Evolutionary conservation across 2,888 invertebrate genomes (phyloP), one percentile per base, ranked within the genome.

Genomic region (Acronicta aceris): DNA sequence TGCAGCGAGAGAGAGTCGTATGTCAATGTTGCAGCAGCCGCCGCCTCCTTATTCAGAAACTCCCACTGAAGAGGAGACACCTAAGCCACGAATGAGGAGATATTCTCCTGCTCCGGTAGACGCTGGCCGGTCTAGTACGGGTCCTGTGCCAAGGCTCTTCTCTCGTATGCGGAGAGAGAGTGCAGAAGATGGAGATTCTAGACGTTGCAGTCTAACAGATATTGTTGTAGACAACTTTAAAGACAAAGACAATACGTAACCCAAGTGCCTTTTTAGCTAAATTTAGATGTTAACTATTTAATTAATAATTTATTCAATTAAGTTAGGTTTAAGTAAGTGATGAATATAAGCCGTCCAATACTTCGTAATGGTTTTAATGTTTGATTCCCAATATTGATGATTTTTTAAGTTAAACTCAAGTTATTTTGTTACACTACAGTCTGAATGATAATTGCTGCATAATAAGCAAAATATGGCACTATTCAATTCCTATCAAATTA

Each of bases 211-310:
- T 81, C 82, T 95, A 69, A 95, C 93, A 45, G 95, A 95, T 74
- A 82, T 95, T 79, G 93, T 93, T 69, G 91, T 95, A 83, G 95
- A 95, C 64, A 94, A 87, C 79, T 88, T 91, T 75, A 93, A 92
- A 88, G 92, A 94, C 83, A 91, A 92, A 75, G 77, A 78, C 61
- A 79, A 78, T 65, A 92, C 93, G 87, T 94, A 91, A 87, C 78
- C 61, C 65, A 65, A 70, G 84, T 89, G 88, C 86, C 84, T 87
- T 69, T 68, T 57, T 89, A 91, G 88, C 77, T 72, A 81, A 89
- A 86, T 87, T 84, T 82, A 84, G 80, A 74, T 67, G 81, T 81
- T 81, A 76, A 79, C 74, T 81, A 84, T 83, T 83, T 85, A 81
- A 78, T 80, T 81, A 62, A 78, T 83, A 78, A 74, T 79, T 75